A percentile compares a stretch with the other conserved stretches of the same genome.
These are phyloP conservation scores for Lagenorhynchus albirostris DNA, from an alignment of 2,113 vertebrate genomes.

Conservation along the genomic window DNA sequence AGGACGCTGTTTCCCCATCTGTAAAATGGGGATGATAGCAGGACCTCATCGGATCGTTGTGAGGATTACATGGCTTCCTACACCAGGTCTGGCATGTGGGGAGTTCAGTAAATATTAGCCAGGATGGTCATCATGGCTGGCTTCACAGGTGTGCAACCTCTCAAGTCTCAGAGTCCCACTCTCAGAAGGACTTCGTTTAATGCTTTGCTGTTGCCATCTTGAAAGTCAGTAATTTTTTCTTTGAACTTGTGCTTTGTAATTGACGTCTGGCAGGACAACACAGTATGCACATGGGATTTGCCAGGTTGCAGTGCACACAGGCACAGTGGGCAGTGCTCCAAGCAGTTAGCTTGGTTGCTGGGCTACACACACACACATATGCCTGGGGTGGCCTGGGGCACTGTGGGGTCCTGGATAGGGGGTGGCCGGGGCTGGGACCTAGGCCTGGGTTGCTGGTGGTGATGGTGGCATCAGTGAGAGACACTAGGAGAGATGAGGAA, in stretches of 20 bases:
- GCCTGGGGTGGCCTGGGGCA: not conserved
- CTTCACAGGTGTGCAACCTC: not conserved
- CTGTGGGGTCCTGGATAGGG: not conserved
- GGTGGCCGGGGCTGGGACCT: accelerated
- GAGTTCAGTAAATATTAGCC: not conserved
- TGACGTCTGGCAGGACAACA: accelerated
- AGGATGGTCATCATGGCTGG: accelerated
- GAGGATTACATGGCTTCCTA: not conserved
- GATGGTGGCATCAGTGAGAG: not conserved
- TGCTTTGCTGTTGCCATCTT: accelerated
- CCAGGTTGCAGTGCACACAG: too few relatives aligned
- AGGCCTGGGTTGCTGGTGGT: not conserved
- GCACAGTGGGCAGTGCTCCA: not conserved
- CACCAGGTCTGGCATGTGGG: not conserved
- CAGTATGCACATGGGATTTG: accelerated
- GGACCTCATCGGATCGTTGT: not conserved
- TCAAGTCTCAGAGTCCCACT: not conserved
- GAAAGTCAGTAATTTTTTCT: not conserved
- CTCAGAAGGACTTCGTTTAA: too few relatives aligned
- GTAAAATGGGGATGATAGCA: not conserved
- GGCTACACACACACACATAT: not conserved
- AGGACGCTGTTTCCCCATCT: not conserved
- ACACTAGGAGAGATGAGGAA: not conserved
- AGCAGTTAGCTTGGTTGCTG: not conserved
- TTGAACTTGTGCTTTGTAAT: not conserved